Base-by-base conservation (phyloP, 2,113 vertebrate genomes). In the Otus sunia region DNA sequence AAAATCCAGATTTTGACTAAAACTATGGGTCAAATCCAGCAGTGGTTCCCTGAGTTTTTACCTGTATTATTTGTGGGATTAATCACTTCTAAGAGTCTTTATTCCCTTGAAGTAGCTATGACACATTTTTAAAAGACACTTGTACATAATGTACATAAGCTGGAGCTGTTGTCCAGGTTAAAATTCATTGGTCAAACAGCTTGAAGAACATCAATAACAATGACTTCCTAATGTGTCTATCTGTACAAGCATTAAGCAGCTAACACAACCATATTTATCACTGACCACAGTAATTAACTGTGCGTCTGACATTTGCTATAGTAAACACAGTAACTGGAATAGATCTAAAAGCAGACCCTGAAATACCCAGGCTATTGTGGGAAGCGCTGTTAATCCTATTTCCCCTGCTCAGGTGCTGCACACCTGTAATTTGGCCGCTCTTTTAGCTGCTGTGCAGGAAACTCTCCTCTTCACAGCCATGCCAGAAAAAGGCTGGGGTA, bases 211-310 rank as follows among this genome's bases (percentile, higher is more conserved):
- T 52, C 49, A 22, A 5, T 17, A 52, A 21, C 41, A 19, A 15
- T 1, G 15, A 18, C 52, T 45, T 50, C 37, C 37, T 13, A 18
- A 25, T 0, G 8, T 6, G 18, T 12, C 1, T 18, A 15, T 27
- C 41, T 27, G 30, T 5, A 60, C 5, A 7, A 0, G 4, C 41
- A 27, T 59, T 41, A 32, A 36, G 76, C n/a, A 23, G 25, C 26
- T 55, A 47, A 37, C 27, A 17, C n/a, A 49, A 23, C 55, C 27
- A 1, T 20, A 22, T 63, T 69, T 36, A 50, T 27, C 63, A 45
- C 27, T 29, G 43, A 12, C 32, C 34, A 30, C 22, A 25, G 63
- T 16, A 49, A 63, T 34, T 34, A 81, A 32, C 56, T 21, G 32
- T 14, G 14, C 2, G 1, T 5, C 39, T 62, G 49, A 56, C 71